phyloP scores from a whole-genome alignment of 2,113 vertebrate species.

The Vombatus ursinus region DNA sequence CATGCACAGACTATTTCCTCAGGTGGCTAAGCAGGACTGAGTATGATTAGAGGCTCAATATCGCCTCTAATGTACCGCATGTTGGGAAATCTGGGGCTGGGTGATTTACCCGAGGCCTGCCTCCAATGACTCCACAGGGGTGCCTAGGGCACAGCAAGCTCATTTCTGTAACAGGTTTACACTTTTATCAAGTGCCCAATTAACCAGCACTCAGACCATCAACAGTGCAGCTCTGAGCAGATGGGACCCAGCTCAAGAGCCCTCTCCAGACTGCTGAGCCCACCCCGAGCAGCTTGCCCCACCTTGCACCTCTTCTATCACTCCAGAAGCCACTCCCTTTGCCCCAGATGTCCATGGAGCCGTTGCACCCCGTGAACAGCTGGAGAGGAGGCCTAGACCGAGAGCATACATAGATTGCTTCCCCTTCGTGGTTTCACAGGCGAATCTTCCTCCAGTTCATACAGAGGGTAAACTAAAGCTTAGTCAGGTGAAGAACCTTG shows the following conservation, averaged over 20 bases:
- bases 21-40: not conserved
- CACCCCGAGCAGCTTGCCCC: not conserved
- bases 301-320: not conserved
- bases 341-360: not conserved
- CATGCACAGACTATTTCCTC: not conserved
- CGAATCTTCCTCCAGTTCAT: not conserved
- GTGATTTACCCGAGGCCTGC: not conserved
- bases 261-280: not conserved
- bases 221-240: not conserved
- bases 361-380: not conserved
- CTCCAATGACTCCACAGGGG: accelerated
- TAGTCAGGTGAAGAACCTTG: not conserved
- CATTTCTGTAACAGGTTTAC: not conserved
- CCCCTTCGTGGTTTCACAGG: not conserved
- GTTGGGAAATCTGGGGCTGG: accelerated
- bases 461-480: not conserved
- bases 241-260: not conserved
- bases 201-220: not conserved
- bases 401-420: not conserved
- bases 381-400: not conserved
- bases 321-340: not conserved
- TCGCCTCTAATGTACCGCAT: accelerated
- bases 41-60: not conserved
- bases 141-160: not conserved
- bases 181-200: not conserved